These are phyloP conservation scores for Aix galericulata DNA, from an alignment of 2,113 vertebrate genomes.

Conservation along the genomic window DNA sequence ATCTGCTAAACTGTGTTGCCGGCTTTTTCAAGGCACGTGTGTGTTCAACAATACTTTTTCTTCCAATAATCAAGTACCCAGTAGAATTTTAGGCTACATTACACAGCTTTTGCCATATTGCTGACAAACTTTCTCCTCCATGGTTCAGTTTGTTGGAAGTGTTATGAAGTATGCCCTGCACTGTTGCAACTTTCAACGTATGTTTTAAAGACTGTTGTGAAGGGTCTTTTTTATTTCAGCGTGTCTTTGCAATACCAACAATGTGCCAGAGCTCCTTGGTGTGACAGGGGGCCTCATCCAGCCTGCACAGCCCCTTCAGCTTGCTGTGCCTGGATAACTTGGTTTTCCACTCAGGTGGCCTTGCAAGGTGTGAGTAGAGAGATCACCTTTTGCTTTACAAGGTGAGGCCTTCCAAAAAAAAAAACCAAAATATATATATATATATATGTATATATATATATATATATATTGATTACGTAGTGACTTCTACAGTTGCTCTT, in stretches of 20 bases:
- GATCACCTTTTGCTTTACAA: not conserved
- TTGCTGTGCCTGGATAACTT: not conserved
- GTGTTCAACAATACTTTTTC: not conserved
- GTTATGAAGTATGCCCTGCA: fast-evolving
- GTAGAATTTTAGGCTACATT: not conserved
- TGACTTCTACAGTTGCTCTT: not conserved
- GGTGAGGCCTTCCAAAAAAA: not conserved
- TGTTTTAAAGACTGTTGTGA: not conserved
- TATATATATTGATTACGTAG: not conserved
- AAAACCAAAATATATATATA: too few relatives aligned
- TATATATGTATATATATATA: too few relatives aligned
- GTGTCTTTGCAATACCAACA: not conserved
- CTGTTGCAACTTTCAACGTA: not conserved
- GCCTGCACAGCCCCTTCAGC: not conserved
- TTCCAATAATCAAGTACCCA: not conserved
- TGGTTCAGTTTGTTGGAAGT: not conserved
- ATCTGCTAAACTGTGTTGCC: not conserved
- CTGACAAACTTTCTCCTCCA: not conserved
- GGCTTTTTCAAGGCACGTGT: fast-evolving
- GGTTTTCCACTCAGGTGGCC: not conserved
- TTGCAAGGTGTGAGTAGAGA: not conserved
- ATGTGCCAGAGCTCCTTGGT: not conserved
- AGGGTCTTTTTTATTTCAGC: not conserved
- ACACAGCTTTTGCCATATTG: not conserved
- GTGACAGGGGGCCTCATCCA: not conserved